Base-by-base conservation (phyloP, 2,797 vertebrate genomes). In the Toxotes lorentzi region DNA sequence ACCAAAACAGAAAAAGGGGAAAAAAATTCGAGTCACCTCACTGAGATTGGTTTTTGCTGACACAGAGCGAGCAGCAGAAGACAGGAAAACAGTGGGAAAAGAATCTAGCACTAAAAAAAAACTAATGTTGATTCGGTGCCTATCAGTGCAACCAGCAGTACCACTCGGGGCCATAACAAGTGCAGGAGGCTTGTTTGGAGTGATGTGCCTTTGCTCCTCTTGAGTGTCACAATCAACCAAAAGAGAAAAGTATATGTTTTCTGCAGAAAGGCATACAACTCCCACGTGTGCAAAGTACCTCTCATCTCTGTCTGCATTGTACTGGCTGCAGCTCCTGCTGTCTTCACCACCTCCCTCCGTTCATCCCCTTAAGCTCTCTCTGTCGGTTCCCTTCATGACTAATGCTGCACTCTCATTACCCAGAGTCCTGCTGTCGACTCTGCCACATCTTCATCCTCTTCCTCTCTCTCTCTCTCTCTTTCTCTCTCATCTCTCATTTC, bases 351-450 rank as follows among this genome's bases (percentile, higher is more conserved):
- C 77, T 73, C 65, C 62, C 65, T 82, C 71, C 59, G 48, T 65
- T 82, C 76, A 69, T 65, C 40, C 76, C 81, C 79, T 78, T 67
- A 76, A 78, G 81, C 78, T 75, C 50, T 68, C 40, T 67, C 75
- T 68, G 65, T 75, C 78, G 13, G 41, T 71, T 77, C 67, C 54
- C 79, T 70, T 82, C 66, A 74, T 87, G 85, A 84, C 83, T 79
- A 86, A 86, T 81, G 63, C 82, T 70, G 61, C 74, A 61, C 75
- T 78, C 75, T 89, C 79, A 83, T 90, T 86, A 87, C 75, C 83
- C 78, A 84, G 47, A 87, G 78, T 84, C 81, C 81, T 59, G 77
- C 77, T 81, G 79, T 76, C 62, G 41, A 62, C 73, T 84, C 50
- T 43, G 59, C 51, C 5, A 21, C 34, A 0, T 77, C 73, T 73